These are phyloP conservation scores for Coregonus ussuriensis DNA, from an alignment of 2,797 vertebrate species.

Conservation along the genomic window DNA sequence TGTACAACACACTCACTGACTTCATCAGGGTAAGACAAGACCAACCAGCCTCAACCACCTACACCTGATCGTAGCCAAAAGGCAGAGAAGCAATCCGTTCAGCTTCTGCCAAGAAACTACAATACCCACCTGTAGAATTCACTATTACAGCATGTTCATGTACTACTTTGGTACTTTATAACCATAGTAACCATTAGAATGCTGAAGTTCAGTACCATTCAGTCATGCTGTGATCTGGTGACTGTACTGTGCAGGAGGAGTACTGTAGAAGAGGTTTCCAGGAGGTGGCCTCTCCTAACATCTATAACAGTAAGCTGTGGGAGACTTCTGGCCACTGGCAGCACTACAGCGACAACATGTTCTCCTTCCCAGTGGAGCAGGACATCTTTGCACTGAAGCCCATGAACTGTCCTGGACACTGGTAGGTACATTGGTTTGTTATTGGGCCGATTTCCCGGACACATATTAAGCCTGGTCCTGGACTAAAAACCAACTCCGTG, in stretches of 20 bases:
- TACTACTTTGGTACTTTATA: not conserved
- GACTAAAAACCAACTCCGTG: not conserved
- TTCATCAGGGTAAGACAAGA: constrained; percentile 86
- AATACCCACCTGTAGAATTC: not conserved
- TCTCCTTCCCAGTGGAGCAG: constrained; percentile 90
- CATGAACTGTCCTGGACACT: constrained; percentile 97
- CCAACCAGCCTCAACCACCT: too few species aligned
- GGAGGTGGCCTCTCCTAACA: constrained; percentile 91
- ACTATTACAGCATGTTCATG: not conserved
- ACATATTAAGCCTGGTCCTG: not conserved
- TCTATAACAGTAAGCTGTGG: constrained; percentile 94
- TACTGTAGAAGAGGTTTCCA: constrained; percentile 86
- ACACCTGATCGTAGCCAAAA: not conserved
- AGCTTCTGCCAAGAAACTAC: not conserved
- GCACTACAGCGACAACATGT: constrained; percentile 93
- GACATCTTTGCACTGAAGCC: constrained; percentile 93
- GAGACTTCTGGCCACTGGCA: constrained; percentile 95
- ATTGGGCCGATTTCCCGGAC: not conserved
- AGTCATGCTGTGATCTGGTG: not conserved
- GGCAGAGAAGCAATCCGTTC: not conserved
- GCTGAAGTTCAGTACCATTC: not conserved
- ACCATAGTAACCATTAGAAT: not conserved
- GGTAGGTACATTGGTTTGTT: constrained; percentile 70
- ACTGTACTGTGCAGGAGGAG: constrained; percentile 76
- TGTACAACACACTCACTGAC: constrained; percentile 89